Conservation (phyloP, 2,888 invertebrate species). For the Pachycephus smyrnensis region DNA sequence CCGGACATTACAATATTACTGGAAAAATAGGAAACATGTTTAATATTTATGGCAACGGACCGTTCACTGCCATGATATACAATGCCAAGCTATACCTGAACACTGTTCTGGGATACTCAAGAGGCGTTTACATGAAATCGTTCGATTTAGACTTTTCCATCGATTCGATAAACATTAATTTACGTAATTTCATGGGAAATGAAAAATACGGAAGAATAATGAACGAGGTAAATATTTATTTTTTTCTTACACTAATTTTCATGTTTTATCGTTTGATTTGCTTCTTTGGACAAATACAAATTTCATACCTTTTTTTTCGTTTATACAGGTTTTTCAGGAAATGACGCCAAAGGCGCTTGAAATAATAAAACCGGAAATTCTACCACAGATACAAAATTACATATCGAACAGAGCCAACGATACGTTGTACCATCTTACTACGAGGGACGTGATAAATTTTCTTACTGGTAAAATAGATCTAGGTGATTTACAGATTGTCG, state of each 20-base stretch:
- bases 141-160: conserved; percentile 58
- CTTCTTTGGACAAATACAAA: neutral
- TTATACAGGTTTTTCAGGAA: conserved; percentile 52
- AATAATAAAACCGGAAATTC: conserved; percentile 56
- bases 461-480: conserved; percentile 52
- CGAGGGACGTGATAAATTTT: conserved; percentile 52
- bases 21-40: conserved; percentile 54
- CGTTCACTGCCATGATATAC: conserved; percentile 45
- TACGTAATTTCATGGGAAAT: conserved; percentile 57
- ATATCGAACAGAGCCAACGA: conserved; percentile 50
- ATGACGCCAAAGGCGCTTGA: conserved; percentile 55
- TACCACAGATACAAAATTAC: conserved; percentile 54
- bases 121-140: conserved; percentile 57
- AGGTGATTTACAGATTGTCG: conserved; percentile 37
- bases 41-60: conserved; percentile 46
- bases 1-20: conserved; percentile 56
- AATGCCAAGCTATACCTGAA: conserved; percentile 51
- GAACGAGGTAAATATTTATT: conserved; percentile 44
- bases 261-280: conserved; percentile 15
- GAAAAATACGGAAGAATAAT: conserved; percentile 46
- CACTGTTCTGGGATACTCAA: conserved; percentile 52
- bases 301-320: conserved; percentile 1
- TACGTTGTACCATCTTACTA: conserved; percentile 53
- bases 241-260: conserved; percentile 4
- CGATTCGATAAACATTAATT: conserved; percentile 34